phyloP scores from a whole-genome alignment of 2,113 vertebrate genomes.

The Salvelinus alpinus region DNA sequence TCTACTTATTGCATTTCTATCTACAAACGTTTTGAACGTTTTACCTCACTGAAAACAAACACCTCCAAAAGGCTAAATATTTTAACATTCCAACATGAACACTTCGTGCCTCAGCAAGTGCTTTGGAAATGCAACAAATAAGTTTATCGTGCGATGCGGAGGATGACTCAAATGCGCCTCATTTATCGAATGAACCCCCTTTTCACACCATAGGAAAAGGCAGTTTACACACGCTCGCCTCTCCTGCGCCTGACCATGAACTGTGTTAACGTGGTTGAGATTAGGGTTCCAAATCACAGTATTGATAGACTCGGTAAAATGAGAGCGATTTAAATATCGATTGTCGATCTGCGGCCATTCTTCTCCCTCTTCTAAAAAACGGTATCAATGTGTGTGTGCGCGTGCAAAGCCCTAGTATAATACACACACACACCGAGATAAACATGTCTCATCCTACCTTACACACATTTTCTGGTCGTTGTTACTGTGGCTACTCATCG shows the following conservation, averaged over 20 bases:
- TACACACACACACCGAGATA: background rate
- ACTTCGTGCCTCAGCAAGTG: background rate
- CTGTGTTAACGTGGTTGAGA: background rate
- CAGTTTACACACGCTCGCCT: background rate
- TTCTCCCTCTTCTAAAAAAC: slow-evolving; percentile 38
- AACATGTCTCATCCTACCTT: background rate
- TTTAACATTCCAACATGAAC: background rate
- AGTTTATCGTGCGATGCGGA: background rate
- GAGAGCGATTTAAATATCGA: slow-evolving; percentile 73
- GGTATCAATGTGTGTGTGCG: background rate
- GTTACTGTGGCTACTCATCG: background rate
- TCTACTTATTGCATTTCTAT: too few species aligned
- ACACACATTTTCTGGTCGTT: background rate
- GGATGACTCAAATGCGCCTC: slow-evolving; percentile 1
- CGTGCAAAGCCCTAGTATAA: background rate
- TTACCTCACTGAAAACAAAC: too few species aligned
- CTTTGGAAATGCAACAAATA: background rate
- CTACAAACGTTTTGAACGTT: too few species aligned
- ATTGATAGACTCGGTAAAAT: slow-evolving; percentile 64
- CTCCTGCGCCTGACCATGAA: background rate
- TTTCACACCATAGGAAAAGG: background rate
- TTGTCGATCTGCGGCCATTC: slow-evolving; percentile 67
- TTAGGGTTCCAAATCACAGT: slow-evolving; percentile 42
- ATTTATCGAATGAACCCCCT: slow-evolving; percentile 6
- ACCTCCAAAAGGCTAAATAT: too few species aligned